phyloP scores from a whole-genome alignment of 30 jellyfish, hydroid and myxozoan genomes.

The Morbakka virulenta region DNA sequence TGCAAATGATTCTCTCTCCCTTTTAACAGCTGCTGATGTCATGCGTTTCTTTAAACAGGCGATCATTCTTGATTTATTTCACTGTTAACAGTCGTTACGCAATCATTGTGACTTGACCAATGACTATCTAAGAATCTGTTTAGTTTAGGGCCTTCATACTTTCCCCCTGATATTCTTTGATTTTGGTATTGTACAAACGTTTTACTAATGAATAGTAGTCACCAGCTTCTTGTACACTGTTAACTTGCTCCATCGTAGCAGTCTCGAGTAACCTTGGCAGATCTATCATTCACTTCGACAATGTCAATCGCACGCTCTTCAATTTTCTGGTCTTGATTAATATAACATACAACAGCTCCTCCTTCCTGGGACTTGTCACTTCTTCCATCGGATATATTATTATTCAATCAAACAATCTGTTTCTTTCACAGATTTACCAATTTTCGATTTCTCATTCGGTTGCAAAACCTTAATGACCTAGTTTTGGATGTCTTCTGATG shows the following conservation, averaged over 20 bases:
- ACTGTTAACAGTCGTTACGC: not conserved
- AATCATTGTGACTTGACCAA: conserved; percentile 18
- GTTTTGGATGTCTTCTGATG: conserved; percentile 12
- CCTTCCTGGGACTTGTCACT: not conserved
- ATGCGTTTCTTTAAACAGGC: not conserved
- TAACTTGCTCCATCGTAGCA: conserved; percentile 33
- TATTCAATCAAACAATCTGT: not conserved
- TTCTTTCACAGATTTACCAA: no score
- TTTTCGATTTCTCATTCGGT: not conserved
- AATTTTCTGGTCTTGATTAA: conserved; percentile 1
- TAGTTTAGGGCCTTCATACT: conserved; percentile 19
- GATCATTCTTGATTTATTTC: conserved; percentile 7
- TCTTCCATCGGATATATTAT: conserved; percentile 7
- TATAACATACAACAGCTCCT: conserved; percentile 4
- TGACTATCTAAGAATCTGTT: conserved; percentile 5
- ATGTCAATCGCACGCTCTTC: conserved; percentile 20
- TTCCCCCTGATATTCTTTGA: no score
- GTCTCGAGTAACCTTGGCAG: conserved; percentile 9
- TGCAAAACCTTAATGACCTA: conserved; percentile 6
- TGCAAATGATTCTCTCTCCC: conserved; percentile 19
- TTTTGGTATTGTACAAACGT: not conserved
- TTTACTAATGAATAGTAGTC: conserved; percentile 7
- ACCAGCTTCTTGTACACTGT: not conserved
- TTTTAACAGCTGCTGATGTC: not conserved
- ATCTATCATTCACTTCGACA: conserved; percentile 22